Conservation (phyloP, 2,888 invertebrate species). For the Scaeva pyrastri region DNA sequence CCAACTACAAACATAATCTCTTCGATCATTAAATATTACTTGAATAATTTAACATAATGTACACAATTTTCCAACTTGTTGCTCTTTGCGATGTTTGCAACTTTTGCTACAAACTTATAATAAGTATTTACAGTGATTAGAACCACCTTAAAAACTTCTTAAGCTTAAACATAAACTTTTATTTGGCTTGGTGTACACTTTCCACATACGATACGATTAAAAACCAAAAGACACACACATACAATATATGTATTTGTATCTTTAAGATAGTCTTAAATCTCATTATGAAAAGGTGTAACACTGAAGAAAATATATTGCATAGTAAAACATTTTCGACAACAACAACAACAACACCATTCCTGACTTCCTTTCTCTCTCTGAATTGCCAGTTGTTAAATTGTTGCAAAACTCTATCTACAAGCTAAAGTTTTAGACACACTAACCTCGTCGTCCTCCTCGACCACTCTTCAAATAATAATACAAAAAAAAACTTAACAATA, state of each 20-base stretch:
- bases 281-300: constrained; percentile 57
- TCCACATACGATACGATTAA: background rate
- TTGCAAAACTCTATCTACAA: constrained; percentile 43
- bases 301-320: constrained; percentile 39
- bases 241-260: background rate
- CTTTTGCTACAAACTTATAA: too few relatives aligned
- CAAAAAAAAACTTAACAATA: constrained; percentile 16
- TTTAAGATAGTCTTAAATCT: constrained; percentile 24
- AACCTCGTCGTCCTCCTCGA: background rate
- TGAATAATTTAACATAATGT: too few relatives aligned
- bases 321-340: constrained; percentile 44
- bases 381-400: constrained; percentile 20
- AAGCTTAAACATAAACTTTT: background rate
- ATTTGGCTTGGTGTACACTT: constrained; percentile 8
- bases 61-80: too few relatives aligned
- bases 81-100: too few relatives aligned
- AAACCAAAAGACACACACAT: background rate
- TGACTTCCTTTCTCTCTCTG: background rate
- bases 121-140: too few relatives aligned
- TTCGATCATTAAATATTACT: too few relatives aligned
- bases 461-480: too few relatives aligned
- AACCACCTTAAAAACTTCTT: too few relatives aligned
- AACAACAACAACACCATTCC: background rate
- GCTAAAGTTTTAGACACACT: background rate
- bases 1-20: too few relatives aligned